These are phyloP conservation scores for Sialis fuliginosa DNA, from an alignment of 2,888 invertebrate species.

Conservation along the genomic window DNA sequence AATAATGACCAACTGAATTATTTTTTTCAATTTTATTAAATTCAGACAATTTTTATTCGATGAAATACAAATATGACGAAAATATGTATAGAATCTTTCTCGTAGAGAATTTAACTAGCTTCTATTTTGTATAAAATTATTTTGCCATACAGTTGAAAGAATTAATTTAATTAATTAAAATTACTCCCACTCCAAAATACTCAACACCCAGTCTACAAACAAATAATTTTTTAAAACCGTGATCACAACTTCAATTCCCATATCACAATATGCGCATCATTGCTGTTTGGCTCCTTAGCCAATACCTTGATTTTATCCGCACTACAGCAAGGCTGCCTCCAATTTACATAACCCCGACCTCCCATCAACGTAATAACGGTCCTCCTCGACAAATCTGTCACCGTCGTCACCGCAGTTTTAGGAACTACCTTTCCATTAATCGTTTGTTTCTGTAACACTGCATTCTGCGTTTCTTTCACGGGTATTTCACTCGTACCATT, in stretches of 20 bases:
- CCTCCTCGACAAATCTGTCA: conserved; percentile 34
- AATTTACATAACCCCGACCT: conserved; percentile 75
- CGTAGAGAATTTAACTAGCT: too few relatives aligned
- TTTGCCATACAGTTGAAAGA: too few relatives aligned
- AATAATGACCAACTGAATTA: too few relatives aligned
- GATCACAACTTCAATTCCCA: conserved; percentile 75
- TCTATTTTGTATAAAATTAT: too few relatives aligned
- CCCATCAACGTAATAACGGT: conserved; percentile 77
- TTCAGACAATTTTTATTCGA: too few relatives aligned
- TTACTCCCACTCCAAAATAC: not conserved
- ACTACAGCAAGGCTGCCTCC: conserved; percentile 56
- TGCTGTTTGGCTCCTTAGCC: conserved; percentile 53
- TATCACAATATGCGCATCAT: conserved; percentile 74
- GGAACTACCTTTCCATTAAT: conserved; percentile 9
- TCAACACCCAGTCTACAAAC: not conserved
- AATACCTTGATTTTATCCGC: conserved; percentile 30
- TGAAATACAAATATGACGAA: too few relatives aligned
- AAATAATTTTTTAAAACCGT: not conserved
- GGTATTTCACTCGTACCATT: conserved; percentile 19
- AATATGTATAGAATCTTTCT: too few relatives aligned
- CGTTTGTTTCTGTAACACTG: conserved; percentile 20
- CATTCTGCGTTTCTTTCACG: conserved; percentile 8
- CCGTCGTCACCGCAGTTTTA: conserved; percentile 13
- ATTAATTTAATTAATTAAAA: too few relatives aligned
- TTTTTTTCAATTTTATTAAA: too few relatives aligned